Base-by-base conservation (phyloP, 2,888 invertebrate genomes). In the Choristoneura rosaceana region DNA sequence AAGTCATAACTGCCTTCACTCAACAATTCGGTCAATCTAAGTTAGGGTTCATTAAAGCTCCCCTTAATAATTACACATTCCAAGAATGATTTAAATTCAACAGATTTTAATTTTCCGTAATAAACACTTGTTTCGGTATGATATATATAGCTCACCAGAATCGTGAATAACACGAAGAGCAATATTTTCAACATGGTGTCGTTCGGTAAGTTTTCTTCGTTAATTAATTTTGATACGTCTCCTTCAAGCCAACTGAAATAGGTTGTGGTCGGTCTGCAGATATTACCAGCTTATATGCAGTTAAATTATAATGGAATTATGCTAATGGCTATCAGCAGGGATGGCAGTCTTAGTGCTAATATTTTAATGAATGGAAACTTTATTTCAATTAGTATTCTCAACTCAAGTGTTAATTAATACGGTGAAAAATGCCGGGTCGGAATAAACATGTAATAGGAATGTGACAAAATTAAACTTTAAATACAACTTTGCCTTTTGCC, bases 261-360 rank as follows among this genome's bases (percentile, higher is more conserved):
- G 14, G 34, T 41, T 71, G 62, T 75, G 69, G 58, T 15, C 17
- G 15, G 41, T 34, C 7, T 71, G 38, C 61, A 61, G 45, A 10
- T 1, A 47, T 15, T 38, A 41, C 50, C 47, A 61, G 71, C 71
- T 79, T 82, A 81, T 80, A 82, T 83, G 81, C 64, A 14, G 17
- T 25, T 69, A 60, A 52, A 62, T 43, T 9, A 79, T 69, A 79
- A 82, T 77, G 76, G 55, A 73, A 66, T 69, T 73, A 74, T 68
- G 73, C 59, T 67, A 71, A 74, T 71, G 43, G n/a, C 34, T 14
- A 47, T 59, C 38, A 15, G 52, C 33, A 74, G 60, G 74, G 74
- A 71, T 71, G 74, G 58, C 74, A 34, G 59, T 38, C 58, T 38
- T 34, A 41, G 1, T 59, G 50, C 17, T 60, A 7, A n/a, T 47